Base-by-base conservation (phyloP, 2,797 vertebrate genomes). In the Serranus cabrilla region DNA sequence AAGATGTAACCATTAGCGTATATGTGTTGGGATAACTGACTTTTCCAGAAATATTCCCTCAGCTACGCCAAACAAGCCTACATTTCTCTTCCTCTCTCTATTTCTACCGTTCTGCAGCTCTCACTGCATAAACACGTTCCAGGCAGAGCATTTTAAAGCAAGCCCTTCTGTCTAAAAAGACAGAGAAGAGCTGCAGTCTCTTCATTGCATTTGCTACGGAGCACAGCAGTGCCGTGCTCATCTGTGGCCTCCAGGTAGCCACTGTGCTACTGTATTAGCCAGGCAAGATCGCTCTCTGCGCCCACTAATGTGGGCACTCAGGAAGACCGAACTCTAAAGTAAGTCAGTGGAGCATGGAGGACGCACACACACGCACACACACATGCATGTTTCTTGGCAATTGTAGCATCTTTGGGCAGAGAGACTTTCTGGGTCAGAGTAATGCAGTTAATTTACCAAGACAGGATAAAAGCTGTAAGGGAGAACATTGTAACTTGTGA, bases 311-410 rank as follows among this genome's bases (percentile, higher is more conserved):
- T 74, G 78, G 82, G 87, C 76, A 80, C 77, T 78, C 74, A 80
- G 70, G 71, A 83, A 81, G 78, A 81, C 71, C 43, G 68, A 71
- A 67, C 80, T 87, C 84, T 86, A 87, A 93, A 93, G 82, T 93
- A 87, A 94, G 94, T 91, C 93, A 93, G 89, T 92, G 91, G 90
- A 94, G 88, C 92, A 92, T 87, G 42, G 78, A 89, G 21, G 43
- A 75, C 45, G 81, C 76, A 62, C 60, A 62, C 60, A 81, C 57
- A 80, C 58, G 59, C 37, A 56, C 40, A 63, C 42, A 51, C 49
- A 70, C 27, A 54, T 12, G n/a, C 40, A 64, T 34, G 37, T 57
- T 79, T 70, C 64, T 76, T 76, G 79, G 73, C 75, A 78, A 77
- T 21, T 59, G 57, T 76, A 74, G 56, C 61, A 74, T 77, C 70